These are phyloP conservation scores for Halichoerus grypus DNA, from an alignment of 2,113 vertebrate species.

Conservation along the genomic window DNA sequence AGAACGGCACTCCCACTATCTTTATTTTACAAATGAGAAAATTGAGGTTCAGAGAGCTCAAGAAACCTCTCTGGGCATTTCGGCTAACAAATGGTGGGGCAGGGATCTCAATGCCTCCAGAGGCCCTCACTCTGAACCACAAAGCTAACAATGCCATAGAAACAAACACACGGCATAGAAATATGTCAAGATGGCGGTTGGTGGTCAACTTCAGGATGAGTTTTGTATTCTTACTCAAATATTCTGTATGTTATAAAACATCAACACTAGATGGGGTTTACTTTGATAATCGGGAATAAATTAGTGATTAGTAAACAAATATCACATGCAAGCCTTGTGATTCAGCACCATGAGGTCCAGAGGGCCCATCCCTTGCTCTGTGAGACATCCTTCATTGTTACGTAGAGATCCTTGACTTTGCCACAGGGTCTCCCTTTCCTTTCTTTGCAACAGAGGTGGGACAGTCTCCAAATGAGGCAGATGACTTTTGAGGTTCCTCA, in stretches of 20 bases:
- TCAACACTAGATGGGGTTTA: background rate
- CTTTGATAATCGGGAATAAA: conserved; percentile 20
- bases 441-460: background rate
- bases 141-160: background rate
- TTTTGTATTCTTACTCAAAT: background rate
- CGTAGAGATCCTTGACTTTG: background rate
- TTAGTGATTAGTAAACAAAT: background rate
- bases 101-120: background rate
- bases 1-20: background rate
- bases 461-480: background rate
- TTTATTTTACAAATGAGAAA: conserved; percentile 2
- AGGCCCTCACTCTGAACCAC: background rate
- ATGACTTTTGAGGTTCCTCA: background rate
- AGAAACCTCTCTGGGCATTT: background rate
- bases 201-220: background rate
- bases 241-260: background rate
- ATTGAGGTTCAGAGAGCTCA: background rate
- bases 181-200: background rate
- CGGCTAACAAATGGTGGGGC: background rate
- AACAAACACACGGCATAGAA: background rate
- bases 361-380: background rate
- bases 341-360: background rate
- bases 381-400: background rate
- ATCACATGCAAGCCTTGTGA: background rate
- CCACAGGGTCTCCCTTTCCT: background rate